Base-by-base conservation (phyloP, 2,113 vertebrate species). In the Syngnathus scovelli region DNA sequence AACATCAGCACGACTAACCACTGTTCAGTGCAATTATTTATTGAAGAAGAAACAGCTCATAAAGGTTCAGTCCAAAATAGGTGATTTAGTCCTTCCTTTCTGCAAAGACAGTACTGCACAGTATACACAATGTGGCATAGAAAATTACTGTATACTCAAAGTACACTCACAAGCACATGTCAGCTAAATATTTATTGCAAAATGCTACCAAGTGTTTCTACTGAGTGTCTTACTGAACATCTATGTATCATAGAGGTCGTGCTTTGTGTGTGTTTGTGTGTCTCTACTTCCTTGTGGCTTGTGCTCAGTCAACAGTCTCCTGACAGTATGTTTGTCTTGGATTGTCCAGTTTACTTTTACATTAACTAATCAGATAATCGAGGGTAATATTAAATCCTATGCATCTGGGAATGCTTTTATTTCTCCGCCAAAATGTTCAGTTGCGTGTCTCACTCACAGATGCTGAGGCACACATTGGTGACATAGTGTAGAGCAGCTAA, bases 331-430 rank as follows among this genome's bases (percentile, higher is more conserved):
- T 85, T 85, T 89, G 82, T 83, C 77, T 87, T 84, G 83, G 84
- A 85, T 70, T 76, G 79, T 85, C 73, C 65, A 72, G 68, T 73
- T 73, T 41, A 76, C 64, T 74, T 83, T 78, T 77, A 83, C 80
- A 87, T 88, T 86, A 87, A 79, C 78, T 82, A 83, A 86, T 89
- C 79, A 84, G 73, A 86, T 88, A 83, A 88, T 87, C 75, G 78
- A 75, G 75, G 75, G 72, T 74, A 78, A 84, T 86, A 89, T 87
- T 87, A 77, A 82, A 89, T 87, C 82, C 84, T 77, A 83, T 85
- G 77, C 79, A 83, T 85, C 81, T 87, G 81, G 78, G 78, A 85
- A 79, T 87, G 80, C 83, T 85, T 86, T 82, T 82, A 38, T 88
- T 79, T 85, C 72, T 76, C 81, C 79, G 79, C 86, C 82, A 85